Conservation (phyloP, 2,113 vertebrate genomes). For the Daboia siamensis region DNA sequence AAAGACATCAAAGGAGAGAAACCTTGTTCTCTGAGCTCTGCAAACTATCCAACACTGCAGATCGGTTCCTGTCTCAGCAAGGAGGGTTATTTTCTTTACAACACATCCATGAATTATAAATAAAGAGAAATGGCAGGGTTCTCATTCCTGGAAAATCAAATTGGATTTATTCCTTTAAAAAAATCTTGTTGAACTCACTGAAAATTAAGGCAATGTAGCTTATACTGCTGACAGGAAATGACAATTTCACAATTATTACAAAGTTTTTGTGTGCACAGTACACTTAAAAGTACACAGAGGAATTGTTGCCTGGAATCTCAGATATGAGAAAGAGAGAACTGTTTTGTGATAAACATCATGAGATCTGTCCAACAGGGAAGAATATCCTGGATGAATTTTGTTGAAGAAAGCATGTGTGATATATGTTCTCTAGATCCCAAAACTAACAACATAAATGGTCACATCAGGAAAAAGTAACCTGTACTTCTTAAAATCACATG, state of each 20-base stretch:
- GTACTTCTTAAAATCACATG: neutral
- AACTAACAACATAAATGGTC: neutral
- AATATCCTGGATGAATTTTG: neutral
- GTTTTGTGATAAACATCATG: neutral
- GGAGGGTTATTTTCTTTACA: constrained; percentile 4
- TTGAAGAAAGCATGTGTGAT: neutral
- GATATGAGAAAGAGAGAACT: neutral
- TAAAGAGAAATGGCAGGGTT: constrained; percentile 16
- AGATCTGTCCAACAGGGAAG: neutral
- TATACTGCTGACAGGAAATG: neutral
- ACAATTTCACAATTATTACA: constrained; percentile 4
- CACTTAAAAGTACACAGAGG: neutral
- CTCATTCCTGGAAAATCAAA: constrained; percentile 20
- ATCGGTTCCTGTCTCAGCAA: neutral
- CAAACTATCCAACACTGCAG: neutral
- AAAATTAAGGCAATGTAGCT: constrained; percentile 8
- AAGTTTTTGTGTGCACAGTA: neutral
- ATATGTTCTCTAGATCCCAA: neutral
- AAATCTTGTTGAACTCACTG: neutral
- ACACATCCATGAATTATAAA: constrained; percentile 18
- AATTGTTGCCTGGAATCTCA: neutral
- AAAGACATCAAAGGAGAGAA: neutral
- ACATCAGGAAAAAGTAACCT: neutral
- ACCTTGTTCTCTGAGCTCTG: neutral
- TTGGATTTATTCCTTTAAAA: neutral